Evolutionary conservation across 2,113 vertebrate species (phyloP), one percentile per base, ranked within the genome.

Genomic region (Heliornis fulica): DNA sequence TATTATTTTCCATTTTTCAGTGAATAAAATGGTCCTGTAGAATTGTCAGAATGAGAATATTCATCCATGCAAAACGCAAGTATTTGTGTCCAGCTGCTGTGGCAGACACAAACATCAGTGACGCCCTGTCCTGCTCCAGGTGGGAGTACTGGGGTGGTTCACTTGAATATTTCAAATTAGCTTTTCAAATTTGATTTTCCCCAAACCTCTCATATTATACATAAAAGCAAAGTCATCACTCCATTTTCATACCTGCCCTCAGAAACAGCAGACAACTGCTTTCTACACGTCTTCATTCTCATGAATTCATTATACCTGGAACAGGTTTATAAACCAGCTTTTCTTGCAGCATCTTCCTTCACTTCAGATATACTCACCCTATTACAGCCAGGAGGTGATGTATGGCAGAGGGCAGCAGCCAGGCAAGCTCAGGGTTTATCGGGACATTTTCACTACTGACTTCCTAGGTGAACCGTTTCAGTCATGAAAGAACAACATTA

Each of bases 381-480:
- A 74, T n/a, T 26, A n/a, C 32, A 84, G 40, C n/a, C 46, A 5
- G 4, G 9, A 92, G 53, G 65, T 76, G 87, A 94, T 60, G 57
- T 7, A 91, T 13, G 41, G 82, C 48, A 50, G 41, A 79, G 75
- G 70, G 57, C 77, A 88, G 71, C 45, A 88, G 71, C 45, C 76
- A 86, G 51, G 61, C 59, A 68, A 40, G 43, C 53, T 41, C 65
- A 26, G 38, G 34, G 29, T 85, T 92, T 97, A 89, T 70, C 71
- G 87, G 71, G 40, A 77, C 36, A 75, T 72, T 89, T 88, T 72
- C 71, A 50, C 31, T 60, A 79, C 69, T 60, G 29, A 63, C 88
- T 94, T 95, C 85, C 91, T 87, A 90, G 59, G 72, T 77, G 93
- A 95, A 71, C 54, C 28, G 94, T 94, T 97, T 79, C 85, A 74